Evolutionary conservation across 2,113 vertebrate genomes (phyloP), one percentile per base, ranked within the genome.

Genomic region (Octodon degus): DNA sequence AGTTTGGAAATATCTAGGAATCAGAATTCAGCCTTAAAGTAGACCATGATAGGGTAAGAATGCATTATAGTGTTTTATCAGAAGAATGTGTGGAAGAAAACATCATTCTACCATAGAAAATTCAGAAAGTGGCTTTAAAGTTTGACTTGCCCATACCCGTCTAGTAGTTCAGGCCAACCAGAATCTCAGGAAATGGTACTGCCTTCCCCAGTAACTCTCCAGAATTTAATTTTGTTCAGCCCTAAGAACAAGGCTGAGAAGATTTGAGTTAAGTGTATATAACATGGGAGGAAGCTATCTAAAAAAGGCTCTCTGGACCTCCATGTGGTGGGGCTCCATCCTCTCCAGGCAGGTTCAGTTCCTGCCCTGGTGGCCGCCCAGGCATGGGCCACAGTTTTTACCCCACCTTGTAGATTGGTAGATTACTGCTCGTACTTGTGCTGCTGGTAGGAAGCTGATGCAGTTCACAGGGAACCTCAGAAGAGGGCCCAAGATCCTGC

Each of bases 391-490:
- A 43, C 27, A 77, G 16, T 14, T 65, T 24, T 50, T 10, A 25
- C 30, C 2, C 3, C 5, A 14, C 22, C 9, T 1, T 3, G n/a
- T 13, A 25, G 37, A 67, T 8, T 13, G 7, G 3, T 34, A 65
- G 34, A 76, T 34, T 43, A 34, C 34, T 58, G 53, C 5, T 63
- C 27, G 53, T 34, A 37, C 3, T 24, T 2, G 6, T 12, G 25
- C 6, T 24, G 2, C 4, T 7, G 12, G 0, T 0, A 37, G 40
- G 27, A 53, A 89, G 9, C 37, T 22, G 14, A 14, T 1, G 34
- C 55, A 65, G 8, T 3, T n/a, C 27, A 55, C 34, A 43, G 34
- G 27, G 67, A 40, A 34, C 8, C 34, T 53, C 67, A 74, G 77
- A 8, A 55, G 67, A 74, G 12, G 34, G 6, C 9, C 10, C 8